Evolutionary conservation across 2,797 vertebrate genomes (phyloP), one percentile per base, ranked within the genome.

Genomic region (Lithobates sylvaticus): DNA sequence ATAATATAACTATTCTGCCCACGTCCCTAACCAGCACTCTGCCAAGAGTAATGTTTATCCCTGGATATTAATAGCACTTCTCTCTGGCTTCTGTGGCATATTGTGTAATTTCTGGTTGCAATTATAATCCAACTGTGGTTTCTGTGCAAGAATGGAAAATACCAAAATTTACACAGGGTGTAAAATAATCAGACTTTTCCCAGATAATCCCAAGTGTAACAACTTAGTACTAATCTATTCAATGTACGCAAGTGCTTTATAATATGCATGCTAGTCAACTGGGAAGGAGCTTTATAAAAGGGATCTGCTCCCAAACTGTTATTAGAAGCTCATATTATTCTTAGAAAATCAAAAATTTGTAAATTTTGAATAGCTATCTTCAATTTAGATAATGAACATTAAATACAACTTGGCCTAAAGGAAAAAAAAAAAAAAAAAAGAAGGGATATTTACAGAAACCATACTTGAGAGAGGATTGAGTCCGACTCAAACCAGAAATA

Each of bases 51-150:
- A 67, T 68, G 42, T 67, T 85, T 29, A 13, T 61, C 70, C 36
- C 50, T 39, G 77, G 85, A 76, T 86, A 86, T 76, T 50, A 75
- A 81, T 80, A 76, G 71, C 47, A 61, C 32, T 65, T 68, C 23
- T 67, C 27, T 76, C 27, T 42, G 10, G 68, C 64, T 68, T 54
- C 58, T 54, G 34, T 54, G 26, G 70, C 77, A 78, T 69, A 29
- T 26, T 67, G 34, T 65, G 47, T 50, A 50, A 44, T 50, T 67
- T 47, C 82, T 77, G 76, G 26, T 64, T 36, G 27, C 81, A 39
- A 50, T 69, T 71, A n/a, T 84, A 73, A 50, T 26, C 32, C 44
- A 71, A 54, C 39, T 64, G 21, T 34, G 68, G 61, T 21, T 29
- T 73, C 70, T 74, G 10, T 74, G 54, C 34, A 71, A 77, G 64